phyloP scores from a whole-genome alignment of 2,888 invertebrate species.

The Agonopterix heracliana region DNA sequence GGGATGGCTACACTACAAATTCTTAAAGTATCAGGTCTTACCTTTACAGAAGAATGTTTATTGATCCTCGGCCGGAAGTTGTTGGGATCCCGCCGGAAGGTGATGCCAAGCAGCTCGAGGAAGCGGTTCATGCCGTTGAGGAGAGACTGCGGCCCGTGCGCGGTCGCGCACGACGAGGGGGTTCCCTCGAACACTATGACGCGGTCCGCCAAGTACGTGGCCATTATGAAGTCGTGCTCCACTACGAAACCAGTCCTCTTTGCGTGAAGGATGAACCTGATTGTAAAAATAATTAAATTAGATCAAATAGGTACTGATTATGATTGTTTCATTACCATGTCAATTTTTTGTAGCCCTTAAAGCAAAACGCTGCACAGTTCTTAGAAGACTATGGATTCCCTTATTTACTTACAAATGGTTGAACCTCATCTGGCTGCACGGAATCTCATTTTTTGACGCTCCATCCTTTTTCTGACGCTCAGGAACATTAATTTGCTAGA shows the following conservation, averaged over 20 bases:
- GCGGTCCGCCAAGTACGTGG: constrained; percentile 98
- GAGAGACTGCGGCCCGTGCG: constrained; percentile 94
- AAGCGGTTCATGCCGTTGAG: constrained; percentile 99
- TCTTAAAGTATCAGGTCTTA: too few relatives aligned
- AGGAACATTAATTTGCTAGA: too few relatives aligned
- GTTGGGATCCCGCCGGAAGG: constrained; percentile 98
- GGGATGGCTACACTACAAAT: too few relatives aligned
- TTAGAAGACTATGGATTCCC: too few relatives aligned
- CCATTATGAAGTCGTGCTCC: constrained; percentile 99
- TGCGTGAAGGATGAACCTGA: constrained; percentile 96
- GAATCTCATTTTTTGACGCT: too few relatives aligned
- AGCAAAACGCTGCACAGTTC: too few relatives aligned
- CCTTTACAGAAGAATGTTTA: constrained; percentile 96
- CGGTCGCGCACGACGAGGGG: constrained; percentile 92
- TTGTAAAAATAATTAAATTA: not conserved
- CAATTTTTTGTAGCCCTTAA: too few relatives aligned
- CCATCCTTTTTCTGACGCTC: too few relatives aligned
- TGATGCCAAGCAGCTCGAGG: constrained; percentile 95
- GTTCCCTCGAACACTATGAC: constrained; percentile 98
- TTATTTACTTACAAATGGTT: too few relatives aligned
- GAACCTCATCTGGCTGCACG: too few relatives aligned
- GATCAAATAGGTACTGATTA: not conserved
- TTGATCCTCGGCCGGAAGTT: constrained; percentile 99
- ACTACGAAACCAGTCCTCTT: constrained; percentile 99
- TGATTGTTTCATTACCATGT: too few relatives aligned